Evolutionary conservation across 2,888 invertebrate genomes (phyloP).

Genomic region (Drosophila recens): DNA sequence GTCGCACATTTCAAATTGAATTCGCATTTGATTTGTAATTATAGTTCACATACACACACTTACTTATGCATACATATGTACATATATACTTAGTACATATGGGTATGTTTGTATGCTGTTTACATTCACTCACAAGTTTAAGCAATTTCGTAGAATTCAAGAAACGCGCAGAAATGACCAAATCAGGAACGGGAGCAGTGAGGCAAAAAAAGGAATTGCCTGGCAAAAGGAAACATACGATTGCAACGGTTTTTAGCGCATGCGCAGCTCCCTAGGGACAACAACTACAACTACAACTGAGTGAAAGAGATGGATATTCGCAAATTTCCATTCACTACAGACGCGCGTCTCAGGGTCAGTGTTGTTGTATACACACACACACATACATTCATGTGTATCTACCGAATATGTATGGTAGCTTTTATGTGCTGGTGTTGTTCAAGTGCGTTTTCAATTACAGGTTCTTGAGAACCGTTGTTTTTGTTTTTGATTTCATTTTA

Average conservation of each 20-base stretch:
- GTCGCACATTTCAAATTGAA: constrained; percentile 46
- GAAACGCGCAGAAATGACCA: constrained; percentile 45
- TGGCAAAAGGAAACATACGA: constrained; percentile 15
- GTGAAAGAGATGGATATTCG: constrained; percentile 7
- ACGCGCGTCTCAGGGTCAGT: constrained; percentile 31
- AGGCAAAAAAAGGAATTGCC: constrained; percentile 10
- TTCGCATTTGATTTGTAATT: constrained; percentile 58
- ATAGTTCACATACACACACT: constrained; percentile 30
- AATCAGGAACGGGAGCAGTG: constrained; percentile 44
- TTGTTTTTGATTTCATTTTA: constrained; percentile 25
- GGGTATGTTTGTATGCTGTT: constrained; percentile 10
- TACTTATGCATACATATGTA: not conserved
- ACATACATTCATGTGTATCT: constrained; percentile 24
- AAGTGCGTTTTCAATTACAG: constrained; percentile 68
- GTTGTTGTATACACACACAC: constrained; percentile 22
- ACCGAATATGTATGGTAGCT: constrained; percentile 13
- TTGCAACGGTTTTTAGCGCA: constrained; percentile 39
- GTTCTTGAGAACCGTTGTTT: constrained; percentile 51
- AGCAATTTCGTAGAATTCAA: constrained; percentile 49
- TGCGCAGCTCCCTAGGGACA: constrained; percentile 20
- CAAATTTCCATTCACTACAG: constrained; percentile 49
- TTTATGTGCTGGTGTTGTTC: constrained; percentile 22
- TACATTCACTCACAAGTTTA: not conserved
- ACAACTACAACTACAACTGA: constrained; percentile 3
- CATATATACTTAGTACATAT: constrained; percentile 2